Conservation (phyloP, 2,888 invertebrate genomes). For the Caenorhabditis sp. region DNA sequence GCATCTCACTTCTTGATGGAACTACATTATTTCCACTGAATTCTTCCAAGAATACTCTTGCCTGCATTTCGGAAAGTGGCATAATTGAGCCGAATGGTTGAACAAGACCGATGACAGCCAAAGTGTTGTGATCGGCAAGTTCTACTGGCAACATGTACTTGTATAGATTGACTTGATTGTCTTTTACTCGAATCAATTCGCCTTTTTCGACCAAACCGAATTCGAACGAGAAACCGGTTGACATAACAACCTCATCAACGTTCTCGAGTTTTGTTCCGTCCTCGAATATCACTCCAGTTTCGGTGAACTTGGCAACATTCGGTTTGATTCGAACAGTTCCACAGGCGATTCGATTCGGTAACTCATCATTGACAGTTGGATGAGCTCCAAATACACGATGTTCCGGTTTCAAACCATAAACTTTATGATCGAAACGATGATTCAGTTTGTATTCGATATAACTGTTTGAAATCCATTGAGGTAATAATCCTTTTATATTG, state of each 20-base stretch:
- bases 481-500: constrained; percentile 40
- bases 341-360: constrained; percentile 72
- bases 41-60: constrained; percentile 71
- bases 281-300: constrained; percentile 55
- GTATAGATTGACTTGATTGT: constrained; percentile 70
- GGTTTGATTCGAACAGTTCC: constrained; percentile 55
- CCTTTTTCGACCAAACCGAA: constrained; percentile 70
- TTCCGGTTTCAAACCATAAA: constrained; percentile 72
- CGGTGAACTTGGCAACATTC: constrained; percentile 64
- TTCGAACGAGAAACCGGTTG: constrained; percentile 73
- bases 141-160: constrained; percentile 72
- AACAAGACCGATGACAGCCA: constrained; percentile 73
- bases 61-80: constrained; percentile 74
- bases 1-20: constrained; percentile 65
- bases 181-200: constrained; percentile 52
- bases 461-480: constrained; percentile 38
- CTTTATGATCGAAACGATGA: constrained; percentile 67
- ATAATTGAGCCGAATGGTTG: constrained; percentile 74
- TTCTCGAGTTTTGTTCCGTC: constrained; percentile 55
- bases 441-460: constrained; percentile 54
- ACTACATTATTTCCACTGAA: constrained; percentile 43
- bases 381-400: constrained; percentile 65
- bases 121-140: constrained; percentile 70
- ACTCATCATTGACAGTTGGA: constrained; percentile 72
- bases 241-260: constrained; percentile 71